Base-by-base conservation (phyloP, 2,113 vertebrate genomes). In the Etia nguti region DNA sequence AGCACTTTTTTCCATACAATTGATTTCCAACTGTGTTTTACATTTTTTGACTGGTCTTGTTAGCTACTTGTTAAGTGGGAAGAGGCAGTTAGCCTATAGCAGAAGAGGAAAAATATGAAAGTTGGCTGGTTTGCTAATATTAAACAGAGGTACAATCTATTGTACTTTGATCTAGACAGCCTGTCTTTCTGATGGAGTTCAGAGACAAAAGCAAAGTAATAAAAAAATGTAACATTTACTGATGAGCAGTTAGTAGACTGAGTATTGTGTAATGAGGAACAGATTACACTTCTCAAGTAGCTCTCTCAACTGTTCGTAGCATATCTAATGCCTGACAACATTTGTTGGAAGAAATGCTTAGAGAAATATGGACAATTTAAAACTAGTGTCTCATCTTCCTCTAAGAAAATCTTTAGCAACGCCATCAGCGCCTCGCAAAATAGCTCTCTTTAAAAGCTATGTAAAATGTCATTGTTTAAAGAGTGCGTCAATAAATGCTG, bases 401-500 rank as follows among this genome's bases (percentile, higher is more conserved):
- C 15, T 22, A 12, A 88, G 80, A 54, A 88, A 82, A 83, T 84
- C 79, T 80, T 80, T 65, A 82, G 54, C 10, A 43, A 75, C 60
- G 79, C 10, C 26, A 20, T 81, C 56, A 86, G 81, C 10, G 8
- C 54, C 54, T 83, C 84, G 52, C 80, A 89, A 91, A 92, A 85
- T 18, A 80, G 73, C 68, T 88, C 82, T 83, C 75, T 91, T 93
- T 88, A 83, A 92, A 84, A 91, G 86, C 83, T 90, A 90, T 88
- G 94, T 94, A 87, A 95, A 95, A 94, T 95, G 94, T 95, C 93
- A 94, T 94, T 95, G 95, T 96, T 95, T 95, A 95, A 94, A 91
- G 87, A 93, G 90, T 92, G 93, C 95, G 95, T 96, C 94, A 95
- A 95, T 96, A 96, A 95, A 92, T 95, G 95, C 96, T 96, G 96